Percentiles rank a stretch among this genome's conserved stretches.
phyloP scores from a whole-genome alignment of 2,888 invertebrate species.

The Andrena fulva region DNA sequence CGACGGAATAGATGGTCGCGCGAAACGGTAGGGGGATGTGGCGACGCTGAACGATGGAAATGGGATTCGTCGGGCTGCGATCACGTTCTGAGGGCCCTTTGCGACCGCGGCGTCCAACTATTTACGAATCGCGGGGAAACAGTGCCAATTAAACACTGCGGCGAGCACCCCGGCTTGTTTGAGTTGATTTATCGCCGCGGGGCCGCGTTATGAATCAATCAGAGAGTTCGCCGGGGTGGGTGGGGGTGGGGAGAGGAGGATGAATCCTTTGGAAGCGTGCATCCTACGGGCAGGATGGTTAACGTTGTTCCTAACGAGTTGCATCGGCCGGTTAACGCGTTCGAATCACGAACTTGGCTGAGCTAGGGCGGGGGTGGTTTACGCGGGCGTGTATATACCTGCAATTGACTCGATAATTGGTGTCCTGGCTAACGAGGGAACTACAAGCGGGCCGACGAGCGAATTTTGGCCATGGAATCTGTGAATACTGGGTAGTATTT shows the following conservation, averaged over 20 bases:
- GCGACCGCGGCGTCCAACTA: neutral
- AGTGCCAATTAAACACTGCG: slow-evolving; percentile 36
- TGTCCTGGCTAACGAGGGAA: slow-evolving; percentile 20
- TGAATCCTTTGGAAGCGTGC: neutral
- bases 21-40: neutral
- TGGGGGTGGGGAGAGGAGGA: neutral
- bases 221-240: neutral
- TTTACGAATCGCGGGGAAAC: slow-evolving; percentile 23
- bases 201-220: slow-evolving; percentile 53
- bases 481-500: no score
- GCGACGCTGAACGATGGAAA: neutral
- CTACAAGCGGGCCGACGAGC: neutral
- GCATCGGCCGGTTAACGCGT: slow-evolving; percentile 16
- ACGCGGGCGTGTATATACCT: neutral
- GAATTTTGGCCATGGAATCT: slow-evolving; percentile 12
- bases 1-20: neutral
- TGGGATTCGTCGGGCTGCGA: neutral
- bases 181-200: slow-evolving; percentile 37
- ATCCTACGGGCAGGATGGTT: slow-evolving; percentile 5
- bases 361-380: neutral
- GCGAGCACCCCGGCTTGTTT: slow-evolving; percentile 1
- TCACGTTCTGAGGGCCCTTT: neutral
- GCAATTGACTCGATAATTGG: slow-evolving; percentile 18
- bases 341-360: slow-evolving; percentile 32
- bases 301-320: slow-evolving; percentile 47